phyloP scores from a whole-genome alignment of 1,140 invertebrate genomes.

The Riptortus pedestris region DNA sequence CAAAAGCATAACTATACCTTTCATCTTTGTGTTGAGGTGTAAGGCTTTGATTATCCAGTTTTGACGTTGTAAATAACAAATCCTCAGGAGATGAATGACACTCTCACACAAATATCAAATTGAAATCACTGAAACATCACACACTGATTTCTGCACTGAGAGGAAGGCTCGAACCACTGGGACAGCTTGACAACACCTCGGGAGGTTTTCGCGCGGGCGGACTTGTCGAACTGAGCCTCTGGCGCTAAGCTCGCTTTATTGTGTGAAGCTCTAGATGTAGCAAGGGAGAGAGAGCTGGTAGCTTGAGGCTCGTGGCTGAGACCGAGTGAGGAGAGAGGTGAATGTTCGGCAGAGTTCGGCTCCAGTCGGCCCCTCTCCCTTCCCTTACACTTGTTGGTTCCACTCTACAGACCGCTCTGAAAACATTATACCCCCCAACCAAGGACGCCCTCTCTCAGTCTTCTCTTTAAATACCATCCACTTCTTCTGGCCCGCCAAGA shows the following conservation, averaged over 20 bases:
- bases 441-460: neutral
- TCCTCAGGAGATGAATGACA: neutral
- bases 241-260: too few species aligned
- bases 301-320: neutral
- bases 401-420: neutral
- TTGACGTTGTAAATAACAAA: neutral
- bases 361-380: neutral
- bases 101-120: neutral
- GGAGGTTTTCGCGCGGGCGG: neutral
- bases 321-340: neutral
- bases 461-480: neutral
- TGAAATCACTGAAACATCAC: neutral
- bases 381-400: neutral
- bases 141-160: neutral
- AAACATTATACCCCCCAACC: neutral
- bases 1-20: neutral
- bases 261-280: too few species aligned
- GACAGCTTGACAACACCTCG: neutral
- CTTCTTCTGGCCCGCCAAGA: too few species aligned
- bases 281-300: neutral
- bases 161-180: neutral
- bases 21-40: constrained; percentile 3
- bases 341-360: neutral
- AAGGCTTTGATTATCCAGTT: constrained; percentile 9
- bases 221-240: neutral